A percentile compares a stretch with the other conserved stretches of the same genome.
These are phyloP conservation scores for Belonocnema kinseyi DNA, from an alignment of 1,140 invertebrate genomes.

Conservation along the genomic window DNA sequence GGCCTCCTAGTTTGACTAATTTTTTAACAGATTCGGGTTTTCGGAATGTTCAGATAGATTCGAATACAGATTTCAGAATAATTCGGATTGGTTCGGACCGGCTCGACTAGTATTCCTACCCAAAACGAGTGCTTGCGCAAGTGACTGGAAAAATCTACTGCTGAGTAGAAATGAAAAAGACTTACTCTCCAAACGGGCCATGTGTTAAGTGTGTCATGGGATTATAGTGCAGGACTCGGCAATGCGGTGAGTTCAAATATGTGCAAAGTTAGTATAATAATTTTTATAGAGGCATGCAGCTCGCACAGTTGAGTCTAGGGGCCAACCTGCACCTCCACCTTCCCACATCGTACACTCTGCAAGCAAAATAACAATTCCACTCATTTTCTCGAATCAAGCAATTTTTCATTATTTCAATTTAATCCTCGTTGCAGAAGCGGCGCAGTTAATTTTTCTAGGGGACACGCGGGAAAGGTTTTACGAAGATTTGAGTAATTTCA, in stretches of 20 bases:
- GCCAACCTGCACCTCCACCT: conserved; percentile 57
- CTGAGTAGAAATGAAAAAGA: conserved; percentile 34
- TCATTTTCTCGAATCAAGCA: conserved; percentile 2
- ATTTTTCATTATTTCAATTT: background rate
- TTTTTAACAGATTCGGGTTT: no score
- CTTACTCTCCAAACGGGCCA: conserved; percentile 67
- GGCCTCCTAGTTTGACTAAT: no score
- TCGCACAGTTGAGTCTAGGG: conserved; percentile 53
- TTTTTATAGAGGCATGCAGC: conserved; percentile 56
- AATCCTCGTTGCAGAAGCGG: no score
- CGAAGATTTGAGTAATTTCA: no score
- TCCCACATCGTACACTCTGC: conserved; percentile 59
- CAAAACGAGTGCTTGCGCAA: no score
- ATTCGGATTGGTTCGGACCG: no score
- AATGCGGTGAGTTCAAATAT: conserved; percentile 49
- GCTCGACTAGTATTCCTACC: no score
- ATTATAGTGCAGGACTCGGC: conserved; percentile 51
- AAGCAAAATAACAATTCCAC: conserved; percentile 37
- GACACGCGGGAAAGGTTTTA: no score
- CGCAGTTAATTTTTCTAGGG: no score
- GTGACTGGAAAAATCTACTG: background rate
- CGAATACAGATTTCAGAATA: no score
- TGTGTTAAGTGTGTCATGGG: conserved; percentile 64
- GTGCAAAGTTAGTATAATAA: conserved; percentile 56
- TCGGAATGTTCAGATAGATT: no score